Evolutionary conservation across 1,140 invertebrate species (phyloP).

Genomic region (Venturia canescens): DNA sequence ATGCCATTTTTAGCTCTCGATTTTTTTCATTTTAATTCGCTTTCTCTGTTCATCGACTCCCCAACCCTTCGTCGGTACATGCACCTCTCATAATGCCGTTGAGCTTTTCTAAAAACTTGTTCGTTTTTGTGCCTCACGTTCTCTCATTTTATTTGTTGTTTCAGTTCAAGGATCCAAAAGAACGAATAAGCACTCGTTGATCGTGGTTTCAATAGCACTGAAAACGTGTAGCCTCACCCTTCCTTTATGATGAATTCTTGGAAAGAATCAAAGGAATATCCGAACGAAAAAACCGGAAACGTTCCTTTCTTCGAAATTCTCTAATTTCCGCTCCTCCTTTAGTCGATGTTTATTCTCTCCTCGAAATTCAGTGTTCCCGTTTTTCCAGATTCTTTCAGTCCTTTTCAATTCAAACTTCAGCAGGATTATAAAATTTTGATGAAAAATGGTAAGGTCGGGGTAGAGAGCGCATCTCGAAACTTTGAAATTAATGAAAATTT

Average conservation of each 20-base stretch:
- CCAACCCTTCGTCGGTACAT: neutral
- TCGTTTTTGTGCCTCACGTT: neutral
- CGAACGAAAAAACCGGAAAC: conserved; percentile 51
- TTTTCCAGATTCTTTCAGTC: too few species aligned
- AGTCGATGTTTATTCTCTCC: conserved; percentile 58
- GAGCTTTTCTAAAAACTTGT: conserved; percentile 23
- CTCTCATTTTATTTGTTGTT: conserved; percentile 23
- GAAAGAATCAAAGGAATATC: conserved; percentile 20
- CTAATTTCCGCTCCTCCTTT: conserved; percentile 52
- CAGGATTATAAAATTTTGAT: too few species aligned
- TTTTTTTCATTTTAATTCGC: too few species aligned
- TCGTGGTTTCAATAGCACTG: neutral
- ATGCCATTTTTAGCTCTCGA: neutral
- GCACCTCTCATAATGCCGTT: neutral
- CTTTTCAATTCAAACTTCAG: too few species aligned
- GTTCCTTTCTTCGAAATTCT: conserved; percentile 57
- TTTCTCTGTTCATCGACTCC: neutral
- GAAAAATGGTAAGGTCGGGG: too few species aligned
- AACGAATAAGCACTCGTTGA: conserved; percentile 39
- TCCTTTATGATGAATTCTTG: neutral
- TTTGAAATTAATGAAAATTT: too few species aligned
- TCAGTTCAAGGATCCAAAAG: conserved; percentile 16
- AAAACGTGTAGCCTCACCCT: neutral
- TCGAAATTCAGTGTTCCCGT: neutral
- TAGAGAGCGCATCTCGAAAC: too few species aligned